Evolutionary conservation across 2,113 vertebrate species (phyloP), one percentile per base, ranked within the genome.

Genomic region (Sitta europaea): DNA sequence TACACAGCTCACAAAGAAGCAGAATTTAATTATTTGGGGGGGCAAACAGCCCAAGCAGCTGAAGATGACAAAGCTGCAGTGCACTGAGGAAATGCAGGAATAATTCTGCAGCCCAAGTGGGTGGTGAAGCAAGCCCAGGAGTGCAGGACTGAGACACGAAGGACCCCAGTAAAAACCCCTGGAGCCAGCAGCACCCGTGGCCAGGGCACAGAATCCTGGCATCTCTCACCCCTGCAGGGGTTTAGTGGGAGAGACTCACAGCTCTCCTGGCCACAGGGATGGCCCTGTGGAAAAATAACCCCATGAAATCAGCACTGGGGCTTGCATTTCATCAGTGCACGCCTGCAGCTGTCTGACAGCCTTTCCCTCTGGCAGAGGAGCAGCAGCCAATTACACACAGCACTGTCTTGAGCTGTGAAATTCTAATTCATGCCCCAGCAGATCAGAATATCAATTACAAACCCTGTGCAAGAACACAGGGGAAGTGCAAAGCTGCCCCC

Each of bases 1-100:
- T 23, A 10, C 0, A 15, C 0, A 13, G 45, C 25, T 77, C 59
- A 15, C 6, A 19, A 68, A 58, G 35, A 40, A 75, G 21, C 1
- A 5, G 2, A 13, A 73, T n/a, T 62, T 9, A 8, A 29, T 43
- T 57, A 23, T 51, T 80, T 75, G 24, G 8, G 40, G 40, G 54
- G n/a, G n/a, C n/a, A n/a, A n/a, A 14, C 33, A 72, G 45, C 28
- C 14, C 0, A 31, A 83, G 73, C 51, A 79, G 35, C 42, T 21
- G 25, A 59, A 86, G 87, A 58, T 71, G 12, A 25, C 18, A 36
- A 53, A 31, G n/a, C 45, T 10, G 12, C 38, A 17, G 8, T 8
- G 57, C 27, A 23, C 27, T 12, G 70, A 47, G 50, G 54, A 83
- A 86, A 88, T 8, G 43, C 38, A 28, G 58, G 24, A 68, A 66